Evolutionary conservation across 2,797 vertebrate genomes (phyloP).

Genomic region (Clarias pachynema): DNA sequence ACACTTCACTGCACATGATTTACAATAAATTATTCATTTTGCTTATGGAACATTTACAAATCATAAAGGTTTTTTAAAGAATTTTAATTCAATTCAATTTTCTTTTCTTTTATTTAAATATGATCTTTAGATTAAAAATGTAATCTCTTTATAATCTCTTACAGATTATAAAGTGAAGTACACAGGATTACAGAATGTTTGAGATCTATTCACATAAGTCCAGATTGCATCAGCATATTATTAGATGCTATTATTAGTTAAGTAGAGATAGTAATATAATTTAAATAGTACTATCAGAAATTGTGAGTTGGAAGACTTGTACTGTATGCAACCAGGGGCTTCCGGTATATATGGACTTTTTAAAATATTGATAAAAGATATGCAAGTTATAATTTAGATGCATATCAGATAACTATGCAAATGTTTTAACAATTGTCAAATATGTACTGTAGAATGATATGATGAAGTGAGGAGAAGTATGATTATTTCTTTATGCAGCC

Average conservation of each 20-base stretch:
- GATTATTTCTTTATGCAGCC: not conserved
- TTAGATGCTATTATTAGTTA: too few relatives aligned
- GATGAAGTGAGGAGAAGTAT: not conserved
- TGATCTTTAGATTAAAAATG: not conserved
- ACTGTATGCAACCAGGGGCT: not conserved
- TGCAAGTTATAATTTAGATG: not conserved
- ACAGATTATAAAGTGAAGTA: not conserved
- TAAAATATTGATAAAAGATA: not conserved
- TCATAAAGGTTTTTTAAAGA: not conserved
- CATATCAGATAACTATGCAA: not conserved
- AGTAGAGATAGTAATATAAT: not conserved
- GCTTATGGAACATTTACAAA: not conserved
- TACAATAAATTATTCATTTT: not conserved
- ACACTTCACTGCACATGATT: not conserved
- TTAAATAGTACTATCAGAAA: not conserved
- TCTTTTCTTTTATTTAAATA: not conserved
- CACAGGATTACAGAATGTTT: not conserved
- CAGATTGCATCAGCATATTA: too few relatives aligned
- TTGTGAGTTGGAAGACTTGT: not conserved
- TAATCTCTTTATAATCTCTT: not conserved
- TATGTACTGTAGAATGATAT: not conserved
- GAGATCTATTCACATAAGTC: too few relatives aligned
- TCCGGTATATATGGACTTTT: not conserved
- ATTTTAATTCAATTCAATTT: too few relatives aligned
- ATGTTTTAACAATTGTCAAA: not conserved